These are phyloP conservation scores for Leptobrachium leishanense DNA, from an alignment of 2,113 vertebrate genomes.

Conservation along the genomic window DNA sequence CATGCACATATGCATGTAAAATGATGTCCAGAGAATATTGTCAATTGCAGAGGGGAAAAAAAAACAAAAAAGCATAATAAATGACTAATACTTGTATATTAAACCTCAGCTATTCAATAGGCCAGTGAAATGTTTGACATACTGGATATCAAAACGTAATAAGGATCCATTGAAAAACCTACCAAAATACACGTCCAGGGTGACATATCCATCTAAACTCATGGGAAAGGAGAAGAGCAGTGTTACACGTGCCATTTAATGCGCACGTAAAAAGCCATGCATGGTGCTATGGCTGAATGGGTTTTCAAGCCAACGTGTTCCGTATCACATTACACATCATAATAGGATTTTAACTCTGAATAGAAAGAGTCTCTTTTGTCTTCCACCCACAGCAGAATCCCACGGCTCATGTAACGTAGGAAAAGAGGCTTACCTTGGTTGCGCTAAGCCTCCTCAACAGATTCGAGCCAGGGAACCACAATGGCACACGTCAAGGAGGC, in stretches of 20 bases:
- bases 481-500: constrained; percentile 15
- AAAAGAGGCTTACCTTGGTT: constrained; percentile 31
- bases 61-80: neutral
- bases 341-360: constrained; percentile 9
- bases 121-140: too few relatives aligned
- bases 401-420: neutral
- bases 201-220: neutral
- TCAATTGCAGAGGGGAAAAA: neutral
- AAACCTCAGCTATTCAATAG: neutral
- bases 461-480: neutral
- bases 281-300: neutral
- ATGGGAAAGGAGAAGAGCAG: neutral
- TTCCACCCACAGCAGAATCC: neutral
- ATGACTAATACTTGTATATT: neutral
- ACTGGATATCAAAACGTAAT: neutral
- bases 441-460: constrained; percentile 1
- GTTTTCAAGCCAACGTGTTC: neutral
- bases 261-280: neutral
- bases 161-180: neutral
- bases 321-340: neutral
- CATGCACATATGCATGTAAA: neutral
- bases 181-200: neutral
- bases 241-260: neutral
- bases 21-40: neutral
- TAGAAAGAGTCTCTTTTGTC: neutral